A percentile compares a stretch with the other conserved stretches of the same genome.
Conservation (phyloP, 2,888 invertebrate genomes). For the Temnothorax ravouxi region DNA sequence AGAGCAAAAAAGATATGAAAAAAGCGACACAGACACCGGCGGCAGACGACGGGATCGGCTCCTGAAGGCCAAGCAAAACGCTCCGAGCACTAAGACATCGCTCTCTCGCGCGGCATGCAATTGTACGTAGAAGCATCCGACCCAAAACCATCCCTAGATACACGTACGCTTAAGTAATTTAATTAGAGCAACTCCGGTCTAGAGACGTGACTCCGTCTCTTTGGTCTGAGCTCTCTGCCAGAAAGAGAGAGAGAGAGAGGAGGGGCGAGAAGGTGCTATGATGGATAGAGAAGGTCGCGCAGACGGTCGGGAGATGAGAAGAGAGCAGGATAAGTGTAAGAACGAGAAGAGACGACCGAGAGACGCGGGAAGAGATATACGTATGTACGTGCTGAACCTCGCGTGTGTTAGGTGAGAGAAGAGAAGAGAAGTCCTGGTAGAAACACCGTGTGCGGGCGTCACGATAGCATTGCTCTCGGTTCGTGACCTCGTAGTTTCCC, state of each 20-base stretch:
- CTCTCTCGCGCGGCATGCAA: slow-evolving; percentile 76
- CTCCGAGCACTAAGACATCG: slow-evolving; percentile 78
- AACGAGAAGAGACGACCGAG: slow-evolving; percentile 65
- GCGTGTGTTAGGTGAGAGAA: slow-evolving; percentile 52
- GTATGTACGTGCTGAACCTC: slow-evolving; percentile 36
- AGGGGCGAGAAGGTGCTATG: slow-evolving; percentile 60
- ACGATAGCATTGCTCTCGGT: slow-evolving; percentile 78
- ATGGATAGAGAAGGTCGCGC: slow-evolving; percentile 71
- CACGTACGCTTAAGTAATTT: slow-evolving; percentile 86
- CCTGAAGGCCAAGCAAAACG: slow-evolving; percentile 75
- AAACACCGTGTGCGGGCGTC: slow-evolving; percentile 76
- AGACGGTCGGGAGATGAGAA: slow-evolving; percentile 72
- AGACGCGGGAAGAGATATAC: slow-evolving; percentile 26
- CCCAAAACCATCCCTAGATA: slow-evolving; percentile 82
- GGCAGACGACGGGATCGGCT: slow-evolving; percentile 63
- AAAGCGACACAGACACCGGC: slow-evolving; percentile 50
- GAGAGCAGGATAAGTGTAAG: slow-evolving; percentile 67
- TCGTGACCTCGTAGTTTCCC: slow-evolving; percentile 75
- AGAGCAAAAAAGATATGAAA: slow-evolving; percentile 15
- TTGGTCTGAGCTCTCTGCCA: slow-evolving; percentile 75
- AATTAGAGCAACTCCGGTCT: slow-evolving; percentile 86
- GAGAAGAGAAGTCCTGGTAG: slow-evolving; percentile 66
- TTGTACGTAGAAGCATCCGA: slow-evolving; percentile 78
- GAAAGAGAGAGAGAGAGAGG: slow-evolving; percentile 48
- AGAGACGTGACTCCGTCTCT: slow-evolving; percentile 85